Conservation (phyloP, 2,888 invertebrate genomes). For the Ormyrus labotus region DNA sequence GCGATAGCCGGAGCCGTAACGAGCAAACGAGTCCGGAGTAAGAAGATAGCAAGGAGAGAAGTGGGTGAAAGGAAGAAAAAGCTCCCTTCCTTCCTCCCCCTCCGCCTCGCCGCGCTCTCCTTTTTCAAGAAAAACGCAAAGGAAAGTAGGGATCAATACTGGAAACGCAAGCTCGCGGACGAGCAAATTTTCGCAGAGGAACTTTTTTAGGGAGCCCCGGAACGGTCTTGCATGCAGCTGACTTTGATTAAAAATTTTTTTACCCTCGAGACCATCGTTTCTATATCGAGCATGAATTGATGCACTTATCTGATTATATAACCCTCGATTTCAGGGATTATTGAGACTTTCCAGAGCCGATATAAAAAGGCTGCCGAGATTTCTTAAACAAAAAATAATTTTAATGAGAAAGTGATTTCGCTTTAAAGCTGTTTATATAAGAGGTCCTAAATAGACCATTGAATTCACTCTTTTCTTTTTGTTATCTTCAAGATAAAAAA, state of each 20-base stretch:
- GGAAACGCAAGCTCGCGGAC: background rate
- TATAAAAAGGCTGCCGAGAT: too few relatives aligned
- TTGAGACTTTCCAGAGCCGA: too few relatives aligned
- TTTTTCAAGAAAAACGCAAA: slow-evolving; percentile 19
- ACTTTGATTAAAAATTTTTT: slow-evolving; percentile 38
- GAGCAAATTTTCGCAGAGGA: slow-evolving; percentile 3
- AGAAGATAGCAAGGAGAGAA: slow-evolving; percentile 37
- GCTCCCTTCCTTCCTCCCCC: background rate
- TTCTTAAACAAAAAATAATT: too few relatives aligned
- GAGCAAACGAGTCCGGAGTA: slow-evolving; percentile 32
- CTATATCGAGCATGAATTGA: background rate
- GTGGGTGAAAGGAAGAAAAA: slow-evolving; percentile 33
- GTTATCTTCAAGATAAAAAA: too few relatives aligned
- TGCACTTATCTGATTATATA: background rate
- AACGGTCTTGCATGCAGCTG: slow-evolving; percentile 1
- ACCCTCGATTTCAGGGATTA: too few relatives aligned
- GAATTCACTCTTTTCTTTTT: too few relatives aligned
- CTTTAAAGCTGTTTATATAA: too few relatives aligned
- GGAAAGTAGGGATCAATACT: slow-evolving; percentile 38
- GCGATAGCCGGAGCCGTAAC: slow-evolving; percentile 12
- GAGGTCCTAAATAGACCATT: too few relatives aligned
- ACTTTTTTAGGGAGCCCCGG: background rate
- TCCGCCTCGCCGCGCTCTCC: background rate
- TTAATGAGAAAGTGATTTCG: too few relatives aligned
- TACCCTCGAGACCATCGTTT: background rate